Percentiles rank a stretch among this genome's conserved stretches.
phyloP scores from a whole-genome alignment of 2,797 vertebrate species.

The Pangasius larnaudii region DNA sequence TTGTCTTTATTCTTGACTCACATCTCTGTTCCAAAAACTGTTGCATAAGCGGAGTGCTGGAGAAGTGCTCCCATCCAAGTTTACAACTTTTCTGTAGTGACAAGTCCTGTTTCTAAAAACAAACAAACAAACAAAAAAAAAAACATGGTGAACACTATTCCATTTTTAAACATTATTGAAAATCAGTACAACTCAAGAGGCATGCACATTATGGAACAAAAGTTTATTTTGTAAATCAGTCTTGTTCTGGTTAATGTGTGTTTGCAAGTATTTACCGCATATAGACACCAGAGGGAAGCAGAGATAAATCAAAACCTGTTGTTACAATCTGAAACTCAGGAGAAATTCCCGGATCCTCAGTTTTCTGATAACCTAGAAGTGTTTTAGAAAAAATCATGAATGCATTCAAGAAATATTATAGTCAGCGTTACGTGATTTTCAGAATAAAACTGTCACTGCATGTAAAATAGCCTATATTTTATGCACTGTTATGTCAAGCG shows the following conservation, averaged over 20 bases:
- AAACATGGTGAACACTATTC: not conserved
- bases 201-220: not conserved
- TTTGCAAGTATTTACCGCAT: slow-evolving; percentile 82
- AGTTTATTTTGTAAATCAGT: not conserved
- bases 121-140: not conserved
- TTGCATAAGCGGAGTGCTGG: slow-evolving; percentile 88
- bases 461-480: not conserved
- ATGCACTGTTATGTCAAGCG: not conserved
- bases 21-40: slow-evolving; percentile 93
- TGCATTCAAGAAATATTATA: not conserved
- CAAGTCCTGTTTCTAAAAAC: slow-evolving; percentile 80
- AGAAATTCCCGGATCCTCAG: slow-evolving; percentile 88
- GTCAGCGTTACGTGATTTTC: not conserved
- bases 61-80: slow-evolving; percentile 62
- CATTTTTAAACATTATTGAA: not conserved
- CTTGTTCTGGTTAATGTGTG: not conserved
- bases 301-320: slow-evolving; percentile 82
- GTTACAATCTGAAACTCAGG: slow-evolving; percentile 86
- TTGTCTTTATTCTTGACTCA: slow-evolving; percentile 57
- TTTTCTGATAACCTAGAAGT: slow-evolving; percentile 85
- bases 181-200: not conserved
- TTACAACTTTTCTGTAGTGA: slow-evolving; percentile 69
- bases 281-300: slow-evolving; percentile 89
- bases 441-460: not conserved
- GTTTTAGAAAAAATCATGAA: slow-evolving; percentile 12